Evolutionary conservation across 2,797 vertebrate species (phyloP), one percentile per base, ranked within the genome.

Genomic region (Paramormyrops hopkinsi): DNA sequence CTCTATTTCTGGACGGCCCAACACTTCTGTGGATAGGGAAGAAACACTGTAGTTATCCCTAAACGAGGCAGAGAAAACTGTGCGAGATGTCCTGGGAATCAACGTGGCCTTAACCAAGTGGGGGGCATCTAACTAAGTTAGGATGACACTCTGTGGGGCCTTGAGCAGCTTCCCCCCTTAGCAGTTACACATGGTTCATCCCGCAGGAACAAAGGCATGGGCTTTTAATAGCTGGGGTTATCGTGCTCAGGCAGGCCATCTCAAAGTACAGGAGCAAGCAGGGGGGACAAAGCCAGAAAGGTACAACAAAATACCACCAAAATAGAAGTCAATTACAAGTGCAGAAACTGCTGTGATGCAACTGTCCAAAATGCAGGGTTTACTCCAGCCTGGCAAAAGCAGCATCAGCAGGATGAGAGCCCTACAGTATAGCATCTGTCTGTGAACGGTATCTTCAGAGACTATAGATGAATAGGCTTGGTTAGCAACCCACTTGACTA

Each of bases 141-240:
- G 4, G 29, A 65, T 41, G 25, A 2, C 56, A 56, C 2, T 6
- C n/a, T 54, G 29, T 73, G 25, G 29, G 76, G 19, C 7, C 76
- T n/a, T 19, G 73, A 79, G 37, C 73, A 19, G 14, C 73, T 19
- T 17, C 37, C 17, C 17, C 73, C 37, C 37, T n/a, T 9, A n/a
- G 17, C 76, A 22, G 41, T 46, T 22, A 46, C 76, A 82, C 19
- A 46, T 79, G 73, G 76, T 85, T 73, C 22, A 37, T 82, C 56
- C 25, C 8, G 12, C 56, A 25, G 46, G 88, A 88, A 90, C 88
- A 90, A 90, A 88, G 89, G 33, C 82, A 51, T 22, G 48, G 91
- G 91, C 93, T 94, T 95, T 93, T 96, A 96, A 96, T 95, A 95
- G 92, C 92, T 91, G 91, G 87, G 89, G 92, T 92, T 92, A 92